Evolutionary conservation across 2,113 vertebrate genomes (phyloP).

Genomic region (Cephalopterus ornatus): DNA sequence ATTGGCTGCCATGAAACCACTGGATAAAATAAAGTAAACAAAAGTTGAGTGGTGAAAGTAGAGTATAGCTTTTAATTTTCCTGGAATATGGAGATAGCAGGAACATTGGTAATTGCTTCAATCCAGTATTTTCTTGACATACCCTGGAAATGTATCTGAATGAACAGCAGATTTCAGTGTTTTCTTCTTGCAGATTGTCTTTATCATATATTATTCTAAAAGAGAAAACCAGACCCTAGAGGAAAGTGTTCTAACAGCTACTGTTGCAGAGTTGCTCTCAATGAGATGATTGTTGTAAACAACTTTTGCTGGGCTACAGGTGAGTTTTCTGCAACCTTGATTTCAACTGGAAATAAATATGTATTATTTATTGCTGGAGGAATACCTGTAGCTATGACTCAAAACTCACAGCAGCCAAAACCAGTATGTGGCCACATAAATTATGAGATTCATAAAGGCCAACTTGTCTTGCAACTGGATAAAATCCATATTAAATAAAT

Average conservation of each 20-base stretch:
- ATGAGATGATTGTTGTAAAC: not conserved
- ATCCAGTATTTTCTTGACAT: not conserved
- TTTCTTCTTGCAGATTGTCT: not conserved
- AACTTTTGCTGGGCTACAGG: not conserved
- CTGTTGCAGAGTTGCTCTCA: not conserved
- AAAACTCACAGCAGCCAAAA: not conserved
- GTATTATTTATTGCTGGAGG: constrained; percentile 9
- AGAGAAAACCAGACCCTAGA: not conserved
- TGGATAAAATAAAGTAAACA: not conserved
- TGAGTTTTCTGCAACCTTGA: not conserved
- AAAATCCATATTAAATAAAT: not conserved
- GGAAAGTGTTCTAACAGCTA: not conserved
- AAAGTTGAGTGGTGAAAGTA: not conserved
- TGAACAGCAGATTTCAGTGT: not conserved
- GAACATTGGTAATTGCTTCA: not conserved
- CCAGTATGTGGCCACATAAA: not conserved
- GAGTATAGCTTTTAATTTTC: not conserved
- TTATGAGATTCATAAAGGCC: not conserved
- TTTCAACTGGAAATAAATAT: constrained; percentile 3
- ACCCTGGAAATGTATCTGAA: not conserved
- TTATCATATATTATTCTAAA: not conserved
- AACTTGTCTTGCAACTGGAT: not conserved
- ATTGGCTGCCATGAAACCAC: not conserved
- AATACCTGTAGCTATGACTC: not conserved
- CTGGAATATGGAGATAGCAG: not conserved